phyloP scores from a whole-genome alignment of 1,140 invertebrate genomes.

The Archivesica marissinica region DNA sequence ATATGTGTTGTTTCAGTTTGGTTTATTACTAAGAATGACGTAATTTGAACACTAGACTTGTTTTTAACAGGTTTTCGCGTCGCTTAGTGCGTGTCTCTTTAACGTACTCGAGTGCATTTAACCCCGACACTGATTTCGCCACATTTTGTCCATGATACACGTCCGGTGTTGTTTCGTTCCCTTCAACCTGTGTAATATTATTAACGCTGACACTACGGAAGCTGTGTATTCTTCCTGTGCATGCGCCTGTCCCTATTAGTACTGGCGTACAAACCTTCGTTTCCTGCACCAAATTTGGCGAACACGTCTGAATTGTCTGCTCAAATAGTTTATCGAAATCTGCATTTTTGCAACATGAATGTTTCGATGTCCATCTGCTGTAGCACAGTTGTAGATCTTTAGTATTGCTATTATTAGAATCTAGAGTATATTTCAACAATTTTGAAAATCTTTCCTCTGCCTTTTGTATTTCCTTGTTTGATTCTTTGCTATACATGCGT shows the following conservation, averaged over 20 bases:
- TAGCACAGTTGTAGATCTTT: constrained; percentile 7
- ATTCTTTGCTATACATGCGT: constrained; percentile 36
- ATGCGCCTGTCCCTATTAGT: neutral
- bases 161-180: neutral
- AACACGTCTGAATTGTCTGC: neutral
- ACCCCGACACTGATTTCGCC: neutral
- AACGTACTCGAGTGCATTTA: neutral
- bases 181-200: constrained; percentile 25
- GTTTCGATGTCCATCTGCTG: constrained; percentile 29
- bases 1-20: too few species aligned
- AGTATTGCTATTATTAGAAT: neutral
- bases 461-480: constrained; percentile 29
- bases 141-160: neutral
- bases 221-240: constrained; percentile 13
- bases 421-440: constrained; percentile 28
- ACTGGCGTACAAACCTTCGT: neutral
- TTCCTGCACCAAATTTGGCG: neutral
- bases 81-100: too few species aligned
- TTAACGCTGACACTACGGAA: constrained; percentile 36
- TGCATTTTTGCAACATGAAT: neutral
- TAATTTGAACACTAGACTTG: too few species aligned
- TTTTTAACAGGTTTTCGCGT: too few species aligned
- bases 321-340: neutral
- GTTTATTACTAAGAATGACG: too few species aligned
- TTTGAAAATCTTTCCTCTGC: constrained; percentile 44